These are phyloP conservation scores for Liasis olivaceus DNA, from an alignment of 2,797 vertebrate species.

Conservation along the genomic window DNA sequence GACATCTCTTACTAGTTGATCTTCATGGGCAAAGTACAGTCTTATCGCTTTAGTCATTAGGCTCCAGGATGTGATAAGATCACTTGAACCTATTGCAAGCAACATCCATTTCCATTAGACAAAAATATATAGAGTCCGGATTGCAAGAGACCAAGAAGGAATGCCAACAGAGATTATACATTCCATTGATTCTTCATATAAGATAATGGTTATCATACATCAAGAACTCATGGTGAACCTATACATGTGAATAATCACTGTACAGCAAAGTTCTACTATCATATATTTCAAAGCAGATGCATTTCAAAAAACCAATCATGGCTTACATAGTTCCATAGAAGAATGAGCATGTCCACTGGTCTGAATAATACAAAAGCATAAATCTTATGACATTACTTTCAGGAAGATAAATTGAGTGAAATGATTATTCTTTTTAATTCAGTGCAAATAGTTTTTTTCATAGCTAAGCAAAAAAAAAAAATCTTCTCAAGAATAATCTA, in stretches of 20 bases:
- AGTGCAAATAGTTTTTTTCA: not conserved
- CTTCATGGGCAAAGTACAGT: not conserved
- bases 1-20: not conserved
- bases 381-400: not conserved
- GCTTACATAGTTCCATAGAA: not conserved
- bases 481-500: not conserved
- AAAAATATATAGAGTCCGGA: not conserved
- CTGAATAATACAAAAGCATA: not conserved
- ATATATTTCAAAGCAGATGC: not conserved
- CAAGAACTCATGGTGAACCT: not conserved
- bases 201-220: not conserved
- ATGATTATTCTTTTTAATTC: not conserved
- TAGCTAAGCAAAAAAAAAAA: not conserved
- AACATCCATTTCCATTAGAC: not conserved
- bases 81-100: not conserved
- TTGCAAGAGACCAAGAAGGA: not conserved
- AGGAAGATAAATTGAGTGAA: not conserved
- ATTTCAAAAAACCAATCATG: not conserved
- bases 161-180: not conserved
- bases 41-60: not conserved
- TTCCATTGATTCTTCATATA: not conserved
- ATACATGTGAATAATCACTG: not conserved
- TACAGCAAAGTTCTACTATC: not conserved
- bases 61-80: not conserved
- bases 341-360: not conserved